Base-by-base conservation (phyloP, 2,113 vertebrate genomes). In the Cygnus atratus region DNA sequence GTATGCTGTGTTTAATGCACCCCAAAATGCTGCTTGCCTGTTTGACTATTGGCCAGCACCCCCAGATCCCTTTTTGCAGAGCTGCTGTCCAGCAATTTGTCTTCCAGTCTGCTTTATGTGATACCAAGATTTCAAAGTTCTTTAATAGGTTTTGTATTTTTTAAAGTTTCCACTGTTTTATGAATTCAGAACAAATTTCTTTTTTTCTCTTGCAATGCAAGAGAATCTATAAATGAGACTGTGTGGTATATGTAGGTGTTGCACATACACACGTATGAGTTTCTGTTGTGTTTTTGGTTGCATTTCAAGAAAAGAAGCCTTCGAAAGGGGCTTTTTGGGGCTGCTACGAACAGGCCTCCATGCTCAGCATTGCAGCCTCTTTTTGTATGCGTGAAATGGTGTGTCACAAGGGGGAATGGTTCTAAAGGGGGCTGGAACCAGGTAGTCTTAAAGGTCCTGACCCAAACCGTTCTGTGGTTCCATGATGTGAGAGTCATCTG, bases 251-350 rank as follows among this genome's bases (percentile, higher is more conserved):
- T 58, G 43, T 41, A 24, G 39, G 21, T 83, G 17, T 57, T 37
- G 11, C 48, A 46, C 50, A 33, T 2, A 0, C 24, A 9, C 25
- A 7, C 0, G 0, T 26, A 3, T 3, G 6, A 39, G 11, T 39
- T 67, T 59, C 54, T 84, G 4, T 76, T 13, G 0, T 35, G 20
- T 29, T 28, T 92, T 63, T 86, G 67, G 43, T 54, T 65, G 28
- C 57, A 3, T 84, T 76, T 83, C 52, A 61, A 6, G n/a, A 15
- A 50, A 13, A 29, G 4, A 6, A 41, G 6, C 58, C 39, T 68
- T 57, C 28, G 50, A 0, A 35, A 35, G 59, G 25, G 37, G 31
- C 55, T 72, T 8, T 59, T 25, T 29, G n/a, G 54, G n/a, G 21
- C 18, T 4, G 2, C 2, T 24, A 4, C 19, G 16, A 43, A 26